phyloP scores from a whole-genome alignment of 2,113 vertebrate genomes.

The Acanthisitta chloris region DNA sequence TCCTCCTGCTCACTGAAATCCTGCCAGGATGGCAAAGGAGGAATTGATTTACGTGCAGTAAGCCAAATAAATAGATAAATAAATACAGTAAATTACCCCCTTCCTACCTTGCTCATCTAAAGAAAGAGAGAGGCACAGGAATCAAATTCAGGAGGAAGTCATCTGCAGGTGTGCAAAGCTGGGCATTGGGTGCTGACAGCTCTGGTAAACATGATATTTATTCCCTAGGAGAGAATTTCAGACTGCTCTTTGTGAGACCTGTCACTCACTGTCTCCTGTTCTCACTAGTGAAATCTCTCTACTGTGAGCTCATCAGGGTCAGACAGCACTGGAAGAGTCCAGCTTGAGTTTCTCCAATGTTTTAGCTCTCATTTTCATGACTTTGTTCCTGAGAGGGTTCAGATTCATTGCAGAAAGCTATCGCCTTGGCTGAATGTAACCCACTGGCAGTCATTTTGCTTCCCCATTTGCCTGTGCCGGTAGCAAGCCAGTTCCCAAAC shows the following conservation, averaged over 20 bases:
- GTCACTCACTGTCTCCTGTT: neutral
- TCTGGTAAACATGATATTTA: conserved; percentile 12
- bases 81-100: neutral
- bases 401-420: neutral
- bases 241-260: conserved; percentile 4
- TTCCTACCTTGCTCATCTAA: neutral
- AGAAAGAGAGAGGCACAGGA: neutral
- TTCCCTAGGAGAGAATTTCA: conserved; percentile 7
- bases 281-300: neutral
- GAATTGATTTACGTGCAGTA: neutral
- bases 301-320: neutral
- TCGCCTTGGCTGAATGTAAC: neutral
- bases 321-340: neutral
- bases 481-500: neutral
- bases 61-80: neutral
- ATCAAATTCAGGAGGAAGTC: neutral
- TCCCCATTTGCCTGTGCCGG: neutral
- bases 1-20: conserved; percentile 5
- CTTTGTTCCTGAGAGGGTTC: neutral
- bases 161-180: conserved; percentile 1
- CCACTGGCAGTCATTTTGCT: neutral
- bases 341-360: neutral
- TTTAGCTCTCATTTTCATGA: neutral
- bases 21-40: neutral
- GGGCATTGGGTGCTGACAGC: conserved; percentile 14